These are phyloP conservation scores for Polypterus senegalus DNA, from an alignment of 2,113 vertebrate species.

Conservation along the genomic window DNA sequence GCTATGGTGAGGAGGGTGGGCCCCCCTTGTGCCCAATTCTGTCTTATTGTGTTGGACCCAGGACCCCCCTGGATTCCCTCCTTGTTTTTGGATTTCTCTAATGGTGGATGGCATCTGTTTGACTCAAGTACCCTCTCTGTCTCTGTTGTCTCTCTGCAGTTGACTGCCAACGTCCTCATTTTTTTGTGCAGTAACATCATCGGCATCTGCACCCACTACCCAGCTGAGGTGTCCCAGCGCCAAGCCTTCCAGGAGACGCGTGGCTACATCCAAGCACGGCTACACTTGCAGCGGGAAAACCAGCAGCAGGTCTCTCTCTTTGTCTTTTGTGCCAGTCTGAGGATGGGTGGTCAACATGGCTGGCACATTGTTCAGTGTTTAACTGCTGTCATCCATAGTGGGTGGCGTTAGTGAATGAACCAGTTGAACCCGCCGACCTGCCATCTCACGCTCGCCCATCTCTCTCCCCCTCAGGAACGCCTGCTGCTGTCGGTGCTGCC, in stretches of 20 bases:
- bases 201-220: constrained; percentile 91
- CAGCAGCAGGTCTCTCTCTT: constrained; percentile 75
- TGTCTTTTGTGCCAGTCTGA: background rate
- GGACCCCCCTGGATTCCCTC: background rate
- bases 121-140: background rate
- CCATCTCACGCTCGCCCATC: constrained; percentile 13
- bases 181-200: constrained; percentile 93
- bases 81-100: too few species aligned
- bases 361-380: background rate
- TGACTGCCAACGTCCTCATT: constrained; percentile 80
- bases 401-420: accelerated
- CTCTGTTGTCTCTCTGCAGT: constrained; percentile 36
- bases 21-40: constrained; percentile 18
- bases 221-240: constrained; percentile 87
- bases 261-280: constrained; percentile 84
- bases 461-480: constrained; percentile 59
- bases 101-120: background rate
- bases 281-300: constrained; percentile 88
- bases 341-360: background rate
- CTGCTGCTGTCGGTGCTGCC: constrained; percentile 89
- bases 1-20: constrained; percentile 17
- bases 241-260: constrained; percentile 94
- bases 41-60: constrained; percentile 11
- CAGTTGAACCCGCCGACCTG: background rate
- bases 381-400: constrained; percentile 15